Conservation (phyloP, 2,113 vertebrate species). For the Anoura caudifer region DNA sequence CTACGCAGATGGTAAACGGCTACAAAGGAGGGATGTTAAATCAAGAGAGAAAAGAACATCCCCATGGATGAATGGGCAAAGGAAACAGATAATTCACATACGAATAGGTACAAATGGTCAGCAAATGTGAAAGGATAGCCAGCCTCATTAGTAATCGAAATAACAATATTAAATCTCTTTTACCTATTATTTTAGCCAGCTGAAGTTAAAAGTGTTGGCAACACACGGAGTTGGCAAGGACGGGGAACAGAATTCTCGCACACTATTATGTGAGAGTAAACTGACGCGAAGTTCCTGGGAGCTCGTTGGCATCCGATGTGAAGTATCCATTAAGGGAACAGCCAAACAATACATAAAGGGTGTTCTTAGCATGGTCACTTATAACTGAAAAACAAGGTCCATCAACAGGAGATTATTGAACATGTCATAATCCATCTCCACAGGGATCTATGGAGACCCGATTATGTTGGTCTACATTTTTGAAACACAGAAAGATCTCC, state of each 20-base stretch:
- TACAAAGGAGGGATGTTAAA: neutral
- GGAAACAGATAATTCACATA: neutral
- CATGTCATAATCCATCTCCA: neutral
- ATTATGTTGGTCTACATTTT: neutral
- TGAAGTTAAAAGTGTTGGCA: neutral
- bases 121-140: neutral
- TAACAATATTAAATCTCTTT: neutral
- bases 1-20: neutral
- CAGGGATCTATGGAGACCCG: neutral
- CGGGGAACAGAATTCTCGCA: neutral
- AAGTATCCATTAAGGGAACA: constrained; percentile 10
- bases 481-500: neutral
- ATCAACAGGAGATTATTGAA: neutral
- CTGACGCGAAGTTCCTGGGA: neutral
- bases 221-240: neutral
- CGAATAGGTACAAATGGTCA: neutral
- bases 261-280: neutral
- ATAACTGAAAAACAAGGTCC: neutral
- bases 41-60: neutral
- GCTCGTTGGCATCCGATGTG: neutral
- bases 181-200: neutral
- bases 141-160: neutral
- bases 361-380: neutral
- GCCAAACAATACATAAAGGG: neutral
- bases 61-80: neutral